A percentile compares a stretch with the other conserved stretches of the same genome.
Evolutionary conservation across 1,140 invertebrate genomes (phyloP).

Genomic region (Solenopsis invicta): DNA sequence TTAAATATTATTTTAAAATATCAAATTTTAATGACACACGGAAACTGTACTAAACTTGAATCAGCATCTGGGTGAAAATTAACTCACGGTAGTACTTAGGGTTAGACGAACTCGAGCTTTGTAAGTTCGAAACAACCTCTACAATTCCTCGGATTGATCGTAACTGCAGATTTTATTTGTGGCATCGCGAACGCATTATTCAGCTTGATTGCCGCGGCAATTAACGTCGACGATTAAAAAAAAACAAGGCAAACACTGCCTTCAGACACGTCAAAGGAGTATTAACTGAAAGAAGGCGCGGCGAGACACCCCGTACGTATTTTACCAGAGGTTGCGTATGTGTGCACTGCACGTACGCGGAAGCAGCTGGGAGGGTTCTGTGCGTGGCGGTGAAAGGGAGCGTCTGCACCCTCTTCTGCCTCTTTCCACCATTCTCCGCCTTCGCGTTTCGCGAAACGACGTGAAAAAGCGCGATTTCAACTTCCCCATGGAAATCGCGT

Average conservation of each 20-base stretch:
- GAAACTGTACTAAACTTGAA: too few relatives aligned
- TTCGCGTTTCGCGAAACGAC: conserved; percentile 47
- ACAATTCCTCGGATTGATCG: background rate
- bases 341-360: conserved; percentile 31
- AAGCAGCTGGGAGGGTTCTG: conserved; percentile 43
- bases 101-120: too few relatives aligned
- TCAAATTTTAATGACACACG: too few relatives aligned
- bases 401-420: conserved; percentile 52
- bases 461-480: conserved; percentile 59
- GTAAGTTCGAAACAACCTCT: background rate
- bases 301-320: conserved; percentile 26
- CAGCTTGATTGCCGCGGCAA: background rate
- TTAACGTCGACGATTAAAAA: background rate
- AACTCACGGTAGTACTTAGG: too few relatives aligned
- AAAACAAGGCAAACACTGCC: background rate
- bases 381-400: conserved; percentile 54
- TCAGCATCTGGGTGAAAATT: too few relatives aligned
- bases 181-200: background rate
- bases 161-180: background rate
- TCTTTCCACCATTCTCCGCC: background rate
- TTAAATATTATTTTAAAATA: too few relatives aligned
- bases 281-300: background rate
- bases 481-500: conserved; percentile 43
- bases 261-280: background rate
- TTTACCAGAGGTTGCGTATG: background rate